Evolutionary conservation across 2,113 vertebrate species (phyloP).

Genomic region (Illadopsis cleaveri): DNA sequence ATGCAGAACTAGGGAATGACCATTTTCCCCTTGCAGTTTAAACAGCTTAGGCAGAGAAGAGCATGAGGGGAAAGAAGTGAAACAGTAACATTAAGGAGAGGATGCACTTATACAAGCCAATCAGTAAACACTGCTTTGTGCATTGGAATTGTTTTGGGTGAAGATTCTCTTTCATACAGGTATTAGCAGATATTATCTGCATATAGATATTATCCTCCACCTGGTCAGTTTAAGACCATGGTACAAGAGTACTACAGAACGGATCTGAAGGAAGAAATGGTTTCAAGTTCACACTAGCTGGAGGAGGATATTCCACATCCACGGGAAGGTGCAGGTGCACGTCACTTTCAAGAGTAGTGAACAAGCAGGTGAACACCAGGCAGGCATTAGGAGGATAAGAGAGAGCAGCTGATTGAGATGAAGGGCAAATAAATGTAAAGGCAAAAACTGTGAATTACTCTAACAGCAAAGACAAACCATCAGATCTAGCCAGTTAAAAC

Average conservation of each 20-base stretch:
- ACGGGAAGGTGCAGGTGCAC: background rate
- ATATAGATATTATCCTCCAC: background rate
- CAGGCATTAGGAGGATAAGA: background rate
- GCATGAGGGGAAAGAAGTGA: background rate
- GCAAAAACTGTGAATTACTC: background rate
- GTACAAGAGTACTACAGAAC: background rate
- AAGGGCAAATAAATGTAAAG: background rate
- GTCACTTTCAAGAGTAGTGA: background rate
- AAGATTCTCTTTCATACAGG: background rate
- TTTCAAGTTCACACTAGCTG: background rate
- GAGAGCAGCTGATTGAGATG: background rate
- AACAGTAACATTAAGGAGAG: background rate
- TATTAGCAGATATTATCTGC: background rate
- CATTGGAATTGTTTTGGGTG: accelerated
- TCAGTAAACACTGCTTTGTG: background rate
- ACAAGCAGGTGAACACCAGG: background rate
- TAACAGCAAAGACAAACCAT: background rate
- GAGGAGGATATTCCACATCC: background rate
- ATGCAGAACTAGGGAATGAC: background rate
- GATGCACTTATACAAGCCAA: background rate
- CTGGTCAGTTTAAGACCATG: background rate
- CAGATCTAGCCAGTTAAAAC: background rate
- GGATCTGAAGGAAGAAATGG: background rate
- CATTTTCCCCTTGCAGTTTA: background rate
- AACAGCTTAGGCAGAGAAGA: background rate